These are phyloP conservation scores for Tetrao urogallus DNA, from an alignment of 2,113 vertebrate species.

Conservation along the genomic window DNA sequence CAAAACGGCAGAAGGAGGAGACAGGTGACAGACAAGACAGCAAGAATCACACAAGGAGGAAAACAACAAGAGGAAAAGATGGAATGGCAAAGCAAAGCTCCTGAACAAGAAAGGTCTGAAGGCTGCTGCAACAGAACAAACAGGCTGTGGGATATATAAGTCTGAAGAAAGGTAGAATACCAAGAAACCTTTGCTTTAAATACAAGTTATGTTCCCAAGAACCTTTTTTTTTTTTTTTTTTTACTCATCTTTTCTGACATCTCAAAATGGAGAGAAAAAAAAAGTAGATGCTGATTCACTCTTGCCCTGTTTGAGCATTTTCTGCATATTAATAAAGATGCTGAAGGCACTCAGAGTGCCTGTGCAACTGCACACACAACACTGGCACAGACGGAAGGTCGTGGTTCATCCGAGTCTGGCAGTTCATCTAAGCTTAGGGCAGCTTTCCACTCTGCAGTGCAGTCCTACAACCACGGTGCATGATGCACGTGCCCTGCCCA, in stretches of 20 bases:
- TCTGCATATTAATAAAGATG: neutral
- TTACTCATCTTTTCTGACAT: neutral
- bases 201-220: conserved; percentile 57
- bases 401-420: neutral
- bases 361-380: accelerated
- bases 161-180: conserved; percentile 18
- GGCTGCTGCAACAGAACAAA: neutral
- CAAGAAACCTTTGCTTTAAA: neutral
- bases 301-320: neutral
- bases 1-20: neutral
- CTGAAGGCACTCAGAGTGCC: neutral
- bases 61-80: conserved; percentile 45
- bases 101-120: neutral
- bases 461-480: accelerated
- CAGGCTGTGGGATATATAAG: neutral
- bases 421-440: neutral
- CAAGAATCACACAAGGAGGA: conserved; percentile 44
- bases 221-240: neutral
- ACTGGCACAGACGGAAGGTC: neutral
- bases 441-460: neutral
- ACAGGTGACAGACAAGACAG: neutral
- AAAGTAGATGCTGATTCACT: neutral
- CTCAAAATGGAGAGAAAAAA: neutral
- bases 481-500: accelerated
- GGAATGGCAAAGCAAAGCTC: conserved; percentile 57